Evolutionary conservation across 2,888 invertebrate species (phyloP), one percentile per base, ranked within the genome.

Genomic region (Acanthosoma haemorrhoidale): DNA sequence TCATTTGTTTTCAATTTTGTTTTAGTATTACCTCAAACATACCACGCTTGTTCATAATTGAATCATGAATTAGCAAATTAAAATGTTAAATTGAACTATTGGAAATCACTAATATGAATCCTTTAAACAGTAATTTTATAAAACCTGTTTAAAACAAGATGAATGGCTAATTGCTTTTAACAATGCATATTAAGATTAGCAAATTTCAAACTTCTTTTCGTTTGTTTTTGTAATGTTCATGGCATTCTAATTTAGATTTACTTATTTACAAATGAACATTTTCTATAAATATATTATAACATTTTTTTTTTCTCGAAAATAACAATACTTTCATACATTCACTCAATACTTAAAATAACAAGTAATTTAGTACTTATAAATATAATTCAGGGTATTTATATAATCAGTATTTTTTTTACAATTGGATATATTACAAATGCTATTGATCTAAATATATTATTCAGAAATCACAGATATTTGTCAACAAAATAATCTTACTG

Each of bases 231-330:
- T 21, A n/a, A 51, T 51, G 18, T 51, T 21, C n/a, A 25, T 51
- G 16, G 11, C 51, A 21, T 51, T 43, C 21, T 43, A 25, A 18
- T 18, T 43, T 43, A 4, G 13, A 18, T 43, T 21, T 43, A 21
- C 43, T 43, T 43, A 51, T 51, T 51, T 51, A 51, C 51, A 51
- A 51, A 51, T 51, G 13, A 51, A 21, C 25, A 51, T 25, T 25
- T 25, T 51, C 25, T 51, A 51, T 51, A 51, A 51, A 51, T 51
- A 51, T 51, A 51, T 13, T 51, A 25, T 51, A 51, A 51, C 51
- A 25, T 25, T 51, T n/a, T 25, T 21, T n/a, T 51, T n/a, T n/a
- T n/a, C n/a, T n/a, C 21, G 25, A 51, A 51, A 51, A 51, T 51
- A 51, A 16, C 51, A 51, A 51, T 51, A 51, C 25, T 51, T 25